Evolutionary conservation across 2,113 vertebrate species (phyloP), one percentile per base, ranked within the genome.

Genomic region (Monopterus albus): DNA sequence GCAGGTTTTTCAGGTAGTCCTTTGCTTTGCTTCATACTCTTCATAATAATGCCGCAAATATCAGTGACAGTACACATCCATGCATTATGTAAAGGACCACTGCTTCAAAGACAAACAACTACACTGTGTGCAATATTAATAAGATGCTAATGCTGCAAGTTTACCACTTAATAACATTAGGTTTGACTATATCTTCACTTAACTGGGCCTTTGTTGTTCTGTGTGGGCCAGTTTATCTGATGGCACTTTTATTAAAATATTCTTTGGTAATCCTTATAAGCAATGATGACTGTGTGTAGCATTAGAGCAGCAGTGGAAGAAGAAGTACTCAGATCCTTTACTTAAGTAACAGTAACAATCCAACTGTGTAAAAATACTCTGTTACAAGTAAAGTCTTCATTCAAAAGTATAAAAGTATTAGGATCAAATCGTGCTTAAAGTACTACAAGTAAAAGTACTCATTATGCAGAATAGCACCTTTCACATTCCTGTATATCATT

Each of bases 111-210:
- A 12, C 42, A 39, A 15, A 52, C 23, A 45, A 51, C 57, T 31
- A 26, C 26, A 26, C 35, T 33, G 36, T 26, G 52, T 76, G 63
- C 50, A 79, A 63, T 75, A 79, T 79, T 84, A 62, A 69, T 82
- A 75, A 75, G 70, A 56, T 52, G 9, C 75, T 79, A 69, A 70
- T 74, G 79, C 55, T 78, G 45, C 10, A 33, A 50, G 40, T 23
- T 15, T 35, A 73, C 65, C 71, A 76, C 61, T 64, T 64, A 61
- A 77, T 59, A 67, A 38, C 50, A 40, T 73, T 40, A 62, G 33
- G 8, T 35, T 38, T 43, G 66, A 18, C 62, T 35, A 5, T 40
- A 57, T 33, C 2, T 23, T 47, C 53, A 3, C 64, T 78, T 82
- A 76, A 87, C 33, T 61, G 72, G 28, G 25, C 38, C 51, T 17